phyloP scores from a whole-genome alignment of 1,140 invertebrate species.

The Ectropis grisescens region DNA sequence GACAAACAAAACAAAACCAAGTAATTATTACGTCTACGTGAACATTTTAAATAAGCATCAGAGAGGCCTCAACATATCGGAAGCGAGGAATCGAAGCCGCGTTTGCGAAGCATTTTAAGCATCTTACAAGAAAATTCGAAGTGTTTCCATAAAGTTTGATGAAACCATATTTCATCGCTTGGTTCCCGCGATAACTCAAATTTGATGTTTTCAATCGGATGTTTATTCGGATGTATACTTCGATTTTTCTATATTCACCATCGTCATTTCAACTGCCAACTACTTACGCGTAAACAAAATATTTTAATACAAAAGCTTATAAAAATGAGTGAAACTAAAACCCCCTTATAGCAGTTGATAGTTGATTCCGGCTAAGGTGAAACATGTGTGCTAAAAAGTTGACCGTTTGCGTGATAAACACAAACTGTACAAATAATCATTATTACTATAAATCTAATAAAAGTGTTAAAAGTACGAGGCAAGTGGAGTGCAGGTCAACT shows the following conservation, averaged over 20 bases:
- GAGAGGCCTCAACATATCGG: slow-evolving; percentile 54
- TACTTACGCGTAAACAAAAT: slow-evolving; percentile 34
- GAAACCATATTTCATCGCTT: no score
- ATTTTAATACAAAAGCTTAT: slow-evolving; percentile 34
- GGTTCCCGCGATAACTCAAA: no score
- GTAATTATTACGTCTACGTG: slow-evolving; percentile 65
- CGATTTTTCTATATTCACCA: slow-evolving; percentile 49
- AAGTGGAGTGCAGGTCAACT: no score
- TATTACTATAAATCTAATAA: no score
- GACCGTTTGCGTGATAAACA: no score
- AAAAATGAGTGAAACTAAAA: slow-evolving; percentile 33
- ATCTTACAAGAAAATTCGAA: slow-evolving; percentile 47
- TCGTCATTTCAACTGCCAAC: slow-evolving; percentile 63
- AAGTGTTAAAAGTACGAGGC: no score
- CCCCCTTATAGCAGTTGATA: slow-evolving; percentile 64
- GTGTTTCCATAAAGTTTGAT: no score
- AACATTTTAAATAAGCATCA: slow-evolving; percentile 59
- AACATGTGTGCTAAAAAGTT: slow-evolving; percentile 40
- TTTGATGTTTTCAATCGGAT: no score
- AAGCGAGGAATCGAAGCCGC: slow-evolving; percentile 63
- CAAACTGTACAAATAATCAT: no score
- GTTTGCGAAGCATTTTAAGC: slow-evolving; percentile 61
- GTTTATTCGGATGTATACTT: no score
- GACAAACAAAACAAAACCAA: slow-evolving; percentile 68
- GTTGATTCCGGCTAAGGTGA: slow-evolving; percentile 50